Conservation (phyloP, 2,113 vertebrate genomes). For the Collichthys lucidus region DNA sequence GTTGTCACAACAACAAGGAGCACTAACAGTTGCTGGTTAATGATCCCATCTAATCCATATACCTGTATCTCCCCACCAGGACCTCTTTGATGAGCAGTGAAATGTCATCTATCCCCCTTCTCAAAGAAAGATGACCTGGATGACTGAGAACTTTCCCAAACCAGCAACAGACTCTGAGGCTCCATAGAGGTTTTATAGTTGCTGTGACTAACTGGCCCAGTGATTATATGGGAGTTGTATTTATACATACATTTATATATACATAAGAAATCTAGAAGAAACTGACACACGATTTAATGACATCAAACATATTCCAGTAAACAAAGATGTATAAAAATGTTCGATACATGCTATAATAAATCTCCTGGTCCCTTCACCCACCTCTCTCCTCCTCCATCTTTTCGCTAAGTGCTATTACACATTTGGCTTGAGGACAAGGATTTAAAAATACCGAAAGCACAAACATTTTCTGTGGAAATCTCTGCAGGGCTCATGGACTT, state of each 20-base stretch:
- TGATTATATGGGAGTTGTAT: conserved; percentile 22
- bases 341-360: conserved; percentile 4
- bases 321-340: background rate
- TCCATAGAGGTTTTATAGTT: conserved; percentile 15
- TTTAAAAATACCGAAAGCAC: conserved; percentile 31
- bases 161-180: background rate
- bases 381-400: background rate
- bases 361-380: background rate
- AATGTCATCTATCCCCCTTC: too few species aligned
- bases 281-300: background rate
- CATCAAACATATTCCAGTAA: background rate
- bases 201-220: conserved; percentile 9
- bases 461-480: conserved; percentile 1
- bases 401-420: conserved; percentile 17
- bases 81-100: too few species aligned
- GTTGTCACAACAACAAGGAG: too few species aligned
- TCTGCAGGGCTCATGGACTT: conserved; percentile 12
- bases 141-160: background rate
- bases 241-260: too few species aligned
- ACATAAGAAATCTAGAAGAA: background rate
- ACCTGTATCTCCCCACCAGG: too few species aligned
- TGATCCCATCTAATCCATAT: too few species aligned
- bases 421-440: conserved; percentile 39
- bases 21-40: too few species aligned
- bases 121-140: too few species aligned